Evolutionary conservation across 1,140 invertebrate genomes (phyloP), one percentile per base, ranked within the genome.

Genomic region (Leptonema lineaticorne): DNA sequence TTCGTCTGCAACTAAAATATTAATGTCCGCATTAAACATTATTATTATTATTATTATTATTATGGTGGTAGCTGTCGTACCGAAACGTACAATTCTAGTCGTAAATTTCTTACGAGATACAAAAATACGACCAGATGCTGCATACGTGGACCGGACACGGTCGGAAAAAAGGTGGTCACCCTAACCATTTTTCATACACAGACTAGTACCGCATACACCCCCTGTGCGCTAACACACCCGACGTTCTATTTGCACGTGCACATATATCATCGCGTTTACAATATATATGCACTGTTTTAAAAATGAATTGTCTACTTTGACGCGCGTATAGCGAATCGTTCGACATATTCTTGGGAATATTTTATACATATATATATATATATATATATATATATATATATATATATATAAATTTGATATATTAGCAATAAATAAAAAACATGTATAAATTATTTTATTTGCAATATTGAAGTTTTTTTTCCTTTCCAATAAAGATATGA

Each of bases 261-360:
- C n/a, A n/a, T n/a, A n/a, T n/a, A n/a, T n/a, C n/a, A n/a, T n/a
- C n/a, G n/a, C n/a, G n/a, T n/a, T n/a, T n/a, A n/a, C n/a, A n/a
- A n/a, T n/a, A n/a, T n/a, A n/a, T n/a, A 53, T 24, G 50, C 27
- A 53, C 50, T 53, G 27, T 53, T 53, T 53, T 53, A 53, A 53
- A 53, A 53, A 53, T 53, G 50, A 26, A 53, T 53, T 53, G 50
- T 53, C 50, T 53, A 53, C 50, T 53, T 53, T n/a, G 27, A 20
- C 50, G 50, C 50, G 50, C 50, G 50, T 53, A n/a, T n/a, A 53
- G 27, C 50, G 50, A 53, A 53, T 53, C 27, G 22, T 24, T n/a
- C n/a, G n/a, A n/a, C n/a, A n/a, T n/a, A n/a, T n/a, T n/a, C n/a
- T n/a, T n/a, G n/a, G 46, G 8, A 41, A 41, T 41, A 41, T 41